Base-by-base conservation (phyloP, 2,888 invertebrate species). In the Argynnis bischoffii region DNA sequence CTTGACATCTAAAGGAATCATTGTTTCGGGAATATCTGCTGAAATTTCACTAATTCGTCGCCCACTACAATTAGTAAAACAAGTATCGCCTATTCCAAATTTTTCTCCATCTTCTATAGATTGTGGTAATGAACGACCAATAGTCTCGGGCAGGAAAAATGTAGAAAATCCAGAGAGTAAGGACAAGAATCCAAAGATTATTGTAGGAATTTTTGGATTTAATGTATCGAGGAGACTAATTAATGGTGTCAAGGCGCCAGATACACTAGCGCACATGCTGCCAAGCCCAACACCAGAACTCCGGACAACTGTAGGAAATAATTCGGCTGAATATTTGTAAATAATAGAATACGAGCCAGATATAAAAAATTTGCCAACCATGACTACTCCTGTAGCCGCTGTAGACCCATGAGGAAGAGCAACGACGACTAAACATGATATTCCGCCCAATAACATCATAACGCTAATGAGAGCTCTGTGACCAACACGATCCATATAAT, bases 271-370 rank as follows among this genome's bases (percentile, higher is more conserved):
- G 77, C 95, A 96, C 96, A 97, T 97, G 5, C 97, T 96, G 4
- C 97, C 97, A 35, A 97, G 88, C 0, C 97, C 97, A 76, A 97
- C 94, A 0, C 97, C 97, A 0, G 97, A 97, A 81, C 97, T 97
- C 21, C 97, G 93, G 2, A 97, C 94, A 0, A 97, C 97, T 0
- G 97, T 97, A 0, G 97, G 97, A 79, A 97, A 97, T 8, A 97
- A 84, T 86, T 97, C 97, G 0, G 97, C 97, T 0, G 97, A 97
- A 83, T 97, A 97, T 80, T 97, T 97, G 83, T 97, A 97, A 72
- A 97, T 95, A 18, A 97, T 96, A 0, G 96, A 97, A 84, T 96
- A 97, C 0, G 97, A 97, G 61, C 96, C 96, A 21, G 97, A 96
- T 76, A 97, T 97, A 77, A 97, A 95, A 47, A 97, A 93, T 86